These are phyloP conservation scores for Galerucella calmariensis DNA, from an alignment of 2,888 invertebrate genomes.

Conservation along the genomic window DNA sequence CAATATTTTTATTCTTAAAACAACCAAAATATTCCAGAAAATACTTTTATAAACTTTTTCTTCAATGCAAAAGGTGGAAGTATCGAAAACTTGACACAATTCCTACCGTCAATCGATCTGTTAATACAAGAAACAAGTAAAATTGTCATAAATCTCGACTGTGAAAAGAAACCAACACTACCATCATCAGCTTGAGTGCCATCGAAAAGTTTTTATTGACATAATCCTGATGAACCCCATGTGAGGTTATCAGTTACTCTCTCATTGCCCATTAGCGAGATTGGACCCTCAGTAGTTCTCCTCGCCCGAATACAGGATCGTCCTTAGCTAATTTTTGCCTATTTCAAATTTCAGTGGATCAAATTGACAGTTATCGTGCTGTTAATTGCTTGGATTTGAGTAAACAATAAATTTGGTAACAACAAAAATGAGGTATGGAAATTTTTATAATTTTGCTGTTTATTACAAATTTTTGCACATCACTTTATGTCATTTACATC, in stretches of 20 bases:
- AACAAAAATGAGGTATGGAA: too few relatives aligned
- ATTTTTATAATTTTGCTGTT: too few relatives aligned
- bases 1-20: too few relatives aligned
- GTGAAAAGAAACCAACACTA: conserved; percentile 35
- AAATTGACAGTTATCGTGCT: too few relatives aligned
- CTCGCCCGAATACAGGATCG: conserved; percentile 28
- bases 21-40: too few relatives aligned
- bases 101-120: conserved; percentile 18
- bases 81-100: conserved; percentile 48
- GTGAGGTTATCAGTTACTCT: conserved; percentile 62
- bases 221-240: conserved; percentile 60
- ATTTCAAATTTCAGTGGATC: background rate
- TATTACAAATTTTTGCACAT: too few relatives aligned
- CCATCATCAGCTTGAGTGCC: conserved; percentile 38
- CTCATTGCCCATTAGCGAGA: conserved; percentile 64
- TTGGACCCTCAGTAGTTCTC: conserved; percentile 60
- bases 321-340: background rate
- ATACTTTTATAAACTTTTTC: background rate
- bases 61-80: conserved; percentile 35
- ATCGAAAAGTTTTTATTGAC: conserved; percentile 43
- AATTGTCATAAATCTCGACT: conserved; percentile 24
- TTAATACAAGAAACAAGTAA: conserved; percentile 19
- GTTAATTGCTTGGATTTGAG: too few relatives aligned
- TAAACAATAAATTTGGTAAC: too few relatives aligned
- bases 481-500: too few relatives aligned